Conservation (phyloP, 2,797 vertebrate species). For the Erpetoichthys calabaricus region DNA sequence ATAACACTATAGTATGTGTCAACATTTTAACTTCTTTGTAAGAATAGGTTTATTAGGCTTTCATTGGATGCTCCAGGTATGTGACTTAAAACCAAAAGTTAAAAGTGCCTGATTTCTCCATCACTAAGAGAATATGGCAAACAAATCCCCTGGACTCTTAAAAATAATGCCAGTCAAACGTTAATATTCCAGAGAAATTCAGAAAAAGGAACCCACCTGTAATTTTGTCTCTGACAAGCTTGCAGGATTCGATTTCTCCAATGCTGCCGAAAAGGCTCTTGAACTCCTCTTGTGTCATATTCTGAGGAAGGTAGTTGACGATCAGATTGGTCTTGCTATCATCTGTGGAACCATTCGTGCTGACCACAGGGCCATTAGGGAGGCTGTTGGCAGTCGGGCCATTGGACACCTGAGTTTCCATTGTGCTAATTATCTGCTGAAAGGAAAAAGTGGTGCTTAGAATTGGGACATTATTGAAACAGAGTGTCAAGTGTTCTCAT, state of each 20-base stretch:
- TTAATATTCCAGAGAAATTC: too few species aligned
- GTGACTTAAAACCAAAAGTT: too few species aligned
- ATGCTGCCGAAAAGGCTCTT: conserved; percentile 92
- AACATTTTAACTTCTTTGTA: too few species aligned
- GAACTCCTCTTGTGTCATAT: conserved; percentile 95
- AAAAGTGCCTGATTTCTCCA: too few species aligned
- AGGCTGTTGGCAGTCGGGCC: conserved; percentile 72
- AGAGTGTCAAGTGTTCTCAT: too few species aligned
- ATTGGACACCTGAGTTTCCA: conserved; percentile 96
- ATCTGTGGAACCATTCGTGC: conserved; percentile 68
- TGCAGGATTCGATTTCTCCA: conserved; percentile 91
- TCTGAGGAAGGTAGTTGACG: conserved; percentile 95
- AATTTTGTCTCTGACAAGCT: conserved; percentile 88
- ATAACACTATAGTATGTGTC: too few species aligned
- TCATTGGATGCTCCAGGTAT: too few species aligned
- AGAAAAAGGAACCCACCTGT: conserved; percentile 51
- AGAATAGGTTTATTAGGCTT: too few species aligned
- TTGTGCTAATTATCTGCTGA: conserved; percentile 97
- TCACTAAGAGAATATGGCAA: too few species aligned
- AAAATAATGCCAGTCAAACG: too few species aligned
- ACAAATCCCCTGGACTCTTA: too few species aligned
- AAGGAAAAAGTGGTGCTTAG: conserved; percentile 37
- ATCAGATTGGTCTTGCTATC: conserved; percentile 98
- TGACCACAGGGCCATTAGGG: conserved; percentile 78
- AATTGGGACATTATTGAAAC: too few species aligned